Evolutionary conservation across 1,140 invertebrate genomes (phyloP).

Genomic region (Drosophila aff.): DNA sequence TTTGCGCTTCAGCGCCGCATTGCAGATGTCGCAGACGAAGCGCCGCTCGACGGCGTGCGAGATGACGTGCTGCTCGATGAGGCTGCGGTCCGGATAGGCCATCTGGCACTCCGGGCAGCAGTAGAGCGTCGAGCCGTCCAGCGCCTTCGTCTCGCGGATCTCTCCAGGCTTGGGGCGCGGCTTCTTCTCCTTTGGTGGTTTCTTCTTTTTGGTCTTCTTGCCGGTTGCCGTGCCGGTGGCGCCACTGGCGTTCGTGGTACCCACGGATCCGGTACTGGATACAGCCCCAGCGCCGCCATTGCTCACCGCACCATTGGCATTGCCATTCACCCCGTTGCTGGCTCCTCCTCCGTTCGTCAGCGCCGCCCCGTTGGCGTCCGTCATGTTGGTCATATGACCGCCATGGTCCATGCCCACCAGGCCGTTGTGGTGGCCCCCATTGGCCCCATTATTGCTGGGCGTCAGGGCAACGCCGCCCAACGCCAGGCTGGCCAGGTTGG

Average conservation of each 20-base stretch:
- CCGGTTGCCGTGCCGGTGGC: constrained; percentile 85
- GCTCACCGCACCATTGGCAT: constrained; percentile 65
- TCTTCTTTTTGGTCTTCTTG: constrained; percentile 95
- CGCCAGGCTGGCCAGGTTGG: constrained; percentile 80
- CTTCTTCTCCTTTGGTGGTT: constrained; percentile 88
- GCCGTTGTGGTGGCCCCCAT: constrained; percentile 68
- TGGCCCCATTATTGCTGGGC: constrained; percentile 72
- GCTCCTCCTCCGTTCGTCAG: constrained; percentile 62
- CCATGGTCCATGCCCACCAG: constrained; percentile 79
- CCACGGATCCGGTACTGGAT: constrained; percentile 68
- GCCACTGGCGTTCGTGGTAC: constrained; percentile 69
- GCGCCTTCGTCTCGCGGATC: constrained; percentile 91
- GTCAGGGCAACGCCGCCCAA: constrained; percentile 76
- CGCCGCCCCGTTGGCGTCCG: constrained; percentile 68
- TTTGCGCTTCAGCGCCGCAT: constrained; percentile 92
- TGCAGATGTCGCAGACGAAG: constrained; percentile 94
- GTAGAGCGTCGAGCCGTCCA: constrained; percentile 93
- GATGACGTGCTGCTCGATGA: constrained; percentile 93
- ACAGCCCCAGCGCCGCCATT: constrained; percentile 72
- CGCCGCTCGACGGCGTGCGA: constrained; percentile 92
- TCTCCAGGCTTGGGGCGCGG: constrained; percentile 92
- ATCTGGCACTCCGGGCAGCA: constrained; percentile 95
- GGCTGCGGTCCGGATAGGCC: constrained; percentile 93
- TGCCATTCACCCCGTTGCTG: constrained; percentile 70
- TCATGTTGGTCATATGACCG: constrained; percentile 76